Evolutionary conservation across 2,113 vertebrate genomes (phyloP).

Genomic region (Corydoras maculifer): DNA sequence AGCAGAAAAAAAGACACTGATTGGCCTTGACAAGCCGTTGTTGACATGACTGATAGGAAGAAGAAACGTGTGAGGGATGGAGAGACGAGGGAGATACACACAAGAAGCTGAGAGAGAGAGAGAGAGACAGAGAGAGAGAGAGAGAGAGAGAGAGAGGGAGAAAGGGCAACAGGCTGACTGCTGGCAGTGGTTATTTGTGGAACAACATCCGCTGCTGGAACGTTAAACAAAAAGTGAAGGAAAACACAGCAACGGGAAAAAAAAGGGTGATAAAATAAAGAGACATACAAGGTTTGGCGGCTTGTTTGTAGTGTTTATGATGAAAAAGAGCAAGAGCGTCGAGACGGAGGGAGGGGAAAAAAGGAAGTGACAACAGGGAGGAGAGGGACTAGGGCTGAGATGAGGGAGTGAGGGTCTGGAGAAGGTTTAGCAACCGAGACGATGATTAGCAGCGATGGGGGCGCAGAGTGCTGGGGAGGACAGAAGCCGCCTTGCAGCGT

Average conservation of each 20-base stretch:
- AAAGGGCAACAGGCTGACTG: conserved; percentile 13
- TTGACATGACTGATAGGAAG: conserved; percentile 57
- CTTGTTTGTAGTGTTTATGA: conserved; percentile 19
- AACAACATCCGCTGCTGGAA: conserved; percentile 15
- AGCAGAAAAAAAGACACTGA: conserved; percentile 41
- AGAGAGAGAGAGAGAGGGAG: not conserved
- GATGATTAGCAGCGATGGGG: conserved; percentile 63
- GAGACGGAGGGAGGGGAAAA: conserved; percentile 43
- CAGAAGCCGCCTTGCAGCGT: conserved; percentile 45
- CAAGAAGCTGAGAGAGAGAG: not conserved
- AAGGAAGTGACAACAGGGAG: conserved; percentile 20
- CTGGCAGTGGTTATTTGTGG: conserved; percentile 26
- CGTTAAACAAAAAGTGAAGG: conserved; percentile 8
- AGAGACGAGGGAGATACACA: conserved; percentile 10
- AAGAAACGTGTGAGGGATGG: conserved; percentile 30
- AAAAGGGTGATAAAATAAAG: conserved; percentile 38
- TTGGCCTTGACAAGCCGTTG: conserved; percentile 65
- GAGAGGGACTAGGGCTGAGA: conserved; percentile 16
- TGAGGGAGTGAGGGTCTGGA: conserved; percentile 18
- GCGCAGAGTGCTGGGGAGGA: conserved; percentile 49
- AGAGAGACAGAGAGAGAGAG: not conserved
- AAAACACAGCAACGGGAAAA: not conserved
- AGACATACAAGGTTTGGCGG: conserved; percentile 5
- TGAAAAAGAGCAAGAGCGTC: conserved; percentile 34
- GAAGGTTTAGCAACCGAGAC: conserved; percentile 64